A percentile compares a stretch with the other conserved stretches of the same genome.
phyloP scores from a whole-genome alignment of 2,888 invertebrate species.

The Lepidonotus clava region DNA sequence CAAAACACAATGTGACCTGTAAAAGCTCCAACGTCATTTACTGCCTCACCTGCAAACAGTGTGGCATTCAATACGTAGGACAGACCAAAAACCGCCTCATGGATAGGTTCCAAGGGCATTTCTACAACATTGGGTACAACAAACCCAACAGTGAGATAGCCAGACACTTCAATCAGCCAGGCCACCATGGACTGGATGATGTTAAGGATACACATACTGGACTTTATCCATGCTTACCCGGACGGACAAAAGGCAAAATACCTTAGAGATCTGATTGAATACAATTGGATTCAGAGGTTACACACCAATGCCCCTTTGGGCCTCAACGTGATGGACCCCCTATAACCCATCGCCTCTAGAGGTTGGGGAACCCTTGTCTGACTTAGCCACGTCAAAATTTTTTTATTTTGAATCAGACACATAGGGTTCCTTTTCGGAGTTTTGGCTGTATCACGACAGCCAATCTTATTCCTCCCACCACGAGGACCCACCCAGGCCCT shows the following conservation, averaged over 20 bases:
- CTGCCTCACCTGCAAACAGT: background rate
- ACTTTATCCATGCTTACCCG: background rate
- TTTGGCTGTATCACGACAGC: too few species aligned
- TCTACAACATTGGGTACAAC: background rate
- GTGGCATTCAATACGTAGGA: background rate
- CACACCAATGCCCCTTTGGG: too few species aligned
- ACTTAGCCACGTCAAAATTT: too few species aligned
- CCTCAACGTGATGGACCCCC: too few species aligned
- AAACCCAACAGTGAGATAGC: background rate
- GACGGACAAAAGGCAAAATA: background rate
- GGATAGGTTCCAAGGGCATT: background rate
- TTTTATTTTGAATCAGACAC: too few species aligned
- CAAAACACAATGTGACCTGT: background rate
- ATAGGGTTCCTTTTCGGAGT: too few species aligned
- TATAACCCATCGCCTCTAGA: too few species aligned
- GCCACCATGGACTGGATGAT: background rate
- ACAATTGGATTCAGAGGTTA: background rate
- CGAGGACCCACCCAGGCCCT: too few species aligned
- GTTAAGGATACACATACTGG: background rate
- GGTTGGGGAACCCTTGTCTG: too few species aligned
- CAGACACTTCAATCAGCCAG: background rate
- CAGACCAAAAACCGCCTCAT: background rate
- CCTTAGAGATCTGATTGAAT: background rate
- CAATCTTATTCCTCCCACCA: too few species aligned
- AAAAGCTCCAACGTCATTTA: background rate